A percentile compares a stretch with the other conserved stretches of the same genome.
These are phyloP conservation scores for Microtus montanus DNA, from an alignment of 2,113 vertebrate species.

Conservation along the genomic window DNA sequence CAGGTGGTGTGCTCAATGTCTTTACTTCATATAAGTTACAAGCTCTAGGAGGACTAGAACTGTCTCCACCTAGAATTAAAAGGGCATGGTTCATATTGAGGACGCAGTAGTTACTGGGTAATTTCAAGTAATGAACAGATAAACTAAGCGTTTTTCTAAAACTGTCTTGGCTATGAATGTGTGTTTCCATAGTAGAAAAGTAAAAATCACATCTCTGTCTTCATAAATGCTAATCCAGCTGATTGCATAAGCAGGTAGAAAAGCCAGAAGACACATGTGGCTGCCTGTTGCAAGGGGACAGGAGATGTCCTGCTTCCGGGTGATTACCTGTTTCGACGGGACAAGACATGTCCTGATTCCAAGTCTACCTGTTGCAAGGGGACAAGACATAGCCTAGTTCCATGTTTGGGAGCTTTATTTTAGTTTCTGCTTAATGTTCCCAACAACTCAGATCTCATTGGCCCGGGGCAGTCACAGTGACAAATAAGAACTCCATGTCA, in stretches of 20 bases:
- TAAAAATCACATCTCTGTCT: not conserved
- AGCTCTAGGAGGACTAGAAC: not conserved
- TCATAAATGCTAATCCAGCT: constrained; percentile 1
- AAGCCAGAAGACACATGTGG: not conserved
- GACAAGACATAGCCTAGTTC: not conserved
- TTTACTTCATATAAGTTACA: not conserved
- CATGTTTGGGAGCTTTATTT: not conserved
- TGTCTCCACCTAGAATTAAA: not conserved
- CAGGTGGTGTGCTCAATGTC: not conserved
- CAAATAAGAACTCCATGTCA: not conserved
- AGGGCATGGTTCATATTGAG: not conserved
- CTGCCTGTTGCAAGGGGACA: not conserved
- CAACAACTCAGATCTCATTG: not conserved
- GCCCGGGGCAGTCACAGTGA: not conserved
- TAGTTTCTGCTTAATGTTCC: not conserved
- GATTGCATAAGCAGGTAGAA: not conserved
- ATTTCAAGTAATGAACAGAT: constrained; percentile 9
- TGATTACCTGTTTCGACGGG: not conserved
- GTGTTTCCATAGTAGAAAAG: constrained; percentile 11
- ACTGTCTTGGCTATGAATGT: not conserved
- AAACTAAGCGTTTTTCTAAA: constrained; percentile 19
- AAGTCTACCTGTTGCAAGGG: not conserved
- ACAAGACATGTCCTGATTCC: too few relatives aligned
- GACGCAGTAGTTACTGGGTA: not conserved
- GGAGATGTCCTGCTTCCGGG: not conserved